Base-by-base conservation (phyloP, 1,140 invertebrate species). In the Tetramorium parvispinum region DNA sequence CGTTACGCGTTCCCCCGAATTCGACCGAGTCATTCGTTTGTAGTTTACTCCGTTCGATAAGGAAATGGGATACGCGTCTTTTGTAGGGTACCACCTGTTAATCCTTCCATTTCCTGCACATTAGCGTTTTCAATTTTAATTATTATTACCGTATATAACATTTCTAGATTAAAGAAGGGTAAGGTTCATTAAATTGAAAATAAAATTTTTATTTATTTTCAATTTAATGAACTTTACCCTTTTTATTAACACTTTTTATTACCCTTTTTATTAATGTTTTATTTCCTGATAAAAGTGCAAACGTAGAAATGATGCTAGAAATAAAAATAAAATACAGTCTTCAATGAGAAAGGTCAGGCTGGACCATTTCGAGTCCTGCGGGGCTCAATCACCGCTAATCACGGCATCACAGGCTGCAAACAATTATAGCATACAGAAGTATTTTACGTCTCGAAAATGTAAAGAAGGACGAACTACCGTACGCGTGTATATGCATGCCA, bases 381-480 rank as follows among this genome's bases (percentile, higher is more conserved):
- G 63, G 21, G 3, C 18, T 66, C 21, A 21, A 43, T 66, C 37
- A 13, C 18, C 11, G 18, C 40, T 46, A 53, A 53, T 53, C 18
- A 53, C 18, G 16, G 11, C 21, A 16, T 65, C 63, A 40, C n/a
- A 49, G 21, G n/a, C 70, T 16, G 10, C 10, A 40, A 73, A 51
- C 18, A 73, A 57, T 73, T 73, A 37, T n/a, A 55, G 70, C 21
- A 27, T 3, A n/a, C n/a, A 43, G 16, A 65, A 13, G n/a, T 73
- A 75, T 75, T 75, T 66, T 21, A 21, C 8, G 8, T 57, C 7
- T 8, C 24, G 24, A 82, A 32, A 82, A 73, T 55, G 53, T 43
- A 82, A 21, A 79, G 53, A 65, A 46, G 61, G 76, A 65, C 59
- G 76, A 46, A 85, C 70, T 87, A 66, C 68, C 51, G 68, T 86